Conservation (phyloP, 2,888 invertebrate species). For the Andrena haemorrhoa region DNA sequence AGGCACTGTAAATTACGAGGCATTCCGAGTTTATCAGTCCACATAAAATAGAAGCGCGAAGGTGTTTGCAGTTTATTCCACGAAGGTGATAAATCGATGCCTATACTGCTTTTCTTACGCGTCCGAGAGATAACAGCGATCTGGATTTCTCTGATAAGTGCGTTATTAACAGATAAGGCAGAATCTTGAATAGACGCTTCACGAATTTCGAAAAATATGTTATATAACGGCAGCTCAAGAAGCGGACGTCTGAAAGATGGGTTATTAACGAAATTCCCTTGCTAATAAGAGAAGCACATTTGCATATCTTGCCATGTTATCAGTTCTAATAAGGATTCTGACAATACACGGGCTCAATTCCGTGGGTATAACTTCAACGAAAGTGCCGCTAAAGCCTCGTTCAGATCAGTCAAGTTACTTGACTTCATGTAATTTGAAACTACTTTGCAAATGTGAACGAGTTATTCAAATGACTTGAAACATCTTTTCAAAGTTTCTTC, state of each 20-base stretch:
- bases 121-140: conserved; percentile 26
- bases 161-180: conserved; percentile 38
- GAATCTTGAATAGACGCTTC: conserved; percentile 10
- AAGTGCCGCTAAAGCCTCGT: no score
- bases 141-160: conserved; percentile 41
- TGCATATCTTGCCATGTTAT: no score
- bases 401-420: no score
- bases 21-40: background rate
- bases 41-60: background rate
- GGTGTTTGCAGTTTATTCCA: conserved; percentile 22
- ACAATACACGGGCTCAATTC: no score
- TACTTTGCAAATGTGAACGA: no score
- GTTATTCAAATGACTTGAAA: no score
- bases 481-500: no score
- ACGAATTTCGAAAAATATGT: conserved; percentile 13
- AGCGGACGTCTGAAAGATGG: background rate
- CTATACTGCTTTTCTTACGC: conserved; percentile 23
- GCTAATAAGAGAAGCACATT: no score
- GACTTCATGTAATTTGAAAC: no score
- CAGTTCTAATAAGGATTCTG: no score
- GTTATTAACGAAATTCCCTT: no score
- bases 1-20: conserved; percentile 13
- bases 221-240: conserved; percentile 1
- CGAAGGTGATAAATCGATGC: conserved; percentile 20
- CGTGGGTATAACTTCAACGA: no score